Conservation (phyloP, 2,888 invertebrate genomes). For the Himalopsyche japonica region DNA sequence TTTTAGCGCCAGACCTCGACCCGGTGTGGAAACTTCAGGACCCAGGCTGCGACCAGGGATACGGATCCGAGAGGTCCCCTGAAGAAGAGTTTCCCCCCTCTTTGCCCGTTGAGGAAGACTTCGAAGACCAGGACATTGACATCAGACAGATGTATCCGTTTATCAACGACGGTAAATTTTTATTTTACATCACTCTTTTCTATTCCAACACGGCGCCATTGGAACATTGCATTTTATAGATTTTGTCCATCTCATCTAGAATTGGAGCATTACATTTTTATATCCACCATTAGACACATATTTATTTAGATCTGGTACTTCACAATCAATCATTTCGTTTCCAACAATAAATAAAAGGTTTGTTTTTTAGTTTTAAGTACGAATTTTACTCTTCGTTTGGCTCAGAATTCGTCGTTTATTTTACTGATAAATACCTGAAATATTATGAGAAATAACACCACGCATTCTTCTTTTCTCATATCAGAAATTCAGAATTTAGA, state of each 20-base stretch:
- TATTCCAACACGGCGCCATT: constrained; percentile 10
- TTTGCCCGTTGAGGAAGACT: constrained; percentile 59
- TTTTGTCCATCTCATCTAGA: constrained; percentile 4
- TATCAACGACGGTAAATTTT: constrained; percentile 67
- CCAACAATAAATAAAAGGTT: too few species aligned
- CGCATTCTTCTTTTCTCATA: too few species aligned
- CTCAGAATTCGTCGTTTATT: too few species aligned
- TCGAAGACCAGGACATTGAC: constrained; percentile 64
- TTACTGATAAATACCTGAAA: too few species aligned
- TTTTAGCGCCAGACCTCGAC: constrained; percentile 48
- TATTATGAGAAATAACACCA: too few species aligned
- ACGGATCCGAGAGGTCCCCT: constrained; percentile 75
- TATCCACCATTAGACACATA: too few species aligned
- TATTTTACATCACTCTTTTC: background rate
- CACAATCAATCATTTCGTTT: too few species aligned
- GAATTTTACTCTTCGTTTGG: too few species aligned
- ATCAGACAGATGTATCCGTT: constrained; percentile 67
- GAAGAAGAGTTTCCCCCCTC: constrained; percentile 77
- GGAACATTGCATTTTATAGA: constrained; percentile 12
- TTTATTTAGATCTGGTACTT: too few species aligned
- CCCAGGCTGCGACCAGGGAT: constrained; percentile 71
- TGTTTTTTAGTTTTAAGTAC: too few species aligned
- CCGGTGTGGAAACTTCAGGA: constrained; percentile 62
- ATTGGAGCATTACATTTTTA: background rate
- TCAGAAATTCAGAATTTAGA: too few species aligned